Evolutionary conservation across 1,140 invertebrate species (phyloP).

Genomic region (Tachypleus tridentatus): DNA sequence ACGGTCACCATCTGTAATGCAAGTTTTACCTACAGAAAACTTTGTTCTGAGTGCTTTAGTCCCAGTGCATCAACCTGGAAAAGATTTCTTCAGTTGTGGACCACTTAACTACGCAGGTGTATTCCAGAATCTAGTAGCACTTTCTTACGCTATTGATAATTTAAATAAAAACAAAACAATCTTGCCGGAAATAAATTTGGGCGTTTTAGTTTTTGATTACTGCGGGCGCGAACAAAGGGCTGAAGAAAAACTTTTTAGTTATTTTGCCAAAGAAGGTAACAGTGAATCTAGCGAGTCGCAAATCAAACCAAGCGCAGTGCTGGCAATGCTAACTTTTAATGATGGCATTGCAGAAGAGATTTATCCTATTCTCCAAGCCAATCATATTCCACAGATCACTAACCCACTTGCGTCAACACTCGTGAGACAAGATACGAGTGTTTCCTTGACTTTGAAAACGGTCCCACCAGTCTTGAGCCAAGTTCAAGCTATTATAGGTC

Average conservation of each 20-base stretch:
- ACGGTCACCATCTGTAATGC: slow-evolving; percentile 11
- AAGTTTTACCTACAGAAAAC: slow-evolving; percentile 23
- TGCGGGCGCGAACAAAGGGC: slow-evolving; percentile 26
- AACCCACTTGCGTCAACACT: slow-evolving; percentile 1
- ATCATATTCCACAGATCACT: slow-evolving; percentile 12
- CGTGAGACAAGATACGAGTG: too few species aligned
- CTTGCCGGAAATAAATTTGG: slow-evolving; percentile 24
- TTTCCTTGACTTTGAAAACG: background rate
- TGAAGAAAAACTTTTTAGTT: slow-evolving; percentile 28
- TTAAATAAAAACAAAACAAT: slow-evolving; percentile 24
- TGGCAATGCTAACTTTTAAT: slow-evolving; percentile 15
- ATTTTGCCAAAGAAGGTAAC: slow-evolving; percentile 28
- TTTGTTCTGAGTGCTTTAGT: slow-evolving; percentile 26
- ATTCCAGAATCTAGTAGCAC: slow-evolving; percentile 26
- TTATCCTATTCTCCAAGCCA: slow-evolving; percentile 12
- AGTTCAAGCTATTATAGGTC: slow-evolving; percentile 11
- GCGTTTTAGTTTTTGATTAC: slow-evolving; percentile 30
- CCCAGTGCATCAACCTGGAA: slow-evolving; percentile 25
- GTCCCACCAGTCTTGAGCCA: slow-evolving; percentile 14
- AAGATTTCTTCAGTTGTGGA: slow-evolving; percentile 27
- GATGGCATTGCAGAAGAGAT: slow-evolving; percentile 10
- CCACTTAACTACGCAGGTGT: slow-evolving; percentile 20
- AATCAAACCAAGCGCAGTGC: slow-evolving; percentile 14
- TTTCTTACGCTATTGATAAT: slow-evolving; percentile 26
- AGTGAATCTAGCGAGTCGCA: background rate